A percentile compares a stretch with the other conserved stretches of the same genome.
Conservation (phyloP, 2,797 vertebrate species). For the Garrulus glandarius region DNA sequence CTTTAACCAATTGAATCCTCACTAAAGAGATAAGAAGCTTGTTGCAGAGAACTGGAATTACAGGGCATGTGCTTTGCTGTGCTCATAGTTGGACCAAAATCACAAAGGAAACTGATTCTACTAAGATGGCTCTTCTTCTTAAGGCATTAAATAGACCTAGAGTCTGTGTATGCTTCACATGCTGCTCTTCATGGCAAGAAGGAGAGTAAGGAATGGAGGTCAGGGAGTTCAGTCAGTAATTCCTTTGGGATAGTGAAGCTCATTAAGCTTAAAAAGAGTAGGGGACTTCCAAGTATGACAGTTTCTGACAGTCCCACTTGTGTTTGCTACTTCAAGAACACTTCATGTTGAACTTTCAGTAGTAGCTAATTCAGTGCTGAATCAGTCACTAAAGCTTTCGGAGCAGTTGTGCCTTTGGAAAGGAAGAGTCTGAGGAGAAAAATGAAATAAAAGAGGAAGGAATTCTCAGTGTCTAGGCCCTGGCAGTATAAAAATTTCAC, state of each 20-base stretch:
- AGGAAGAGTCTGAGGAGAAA: neutral
- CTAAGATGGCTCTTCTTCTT: neutral
- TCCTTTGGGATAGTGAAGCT: neutral
- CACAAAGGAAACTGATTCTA: neutral
- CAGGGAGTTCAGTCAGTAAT: neutral
- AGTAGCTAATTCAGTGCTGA: neutral
- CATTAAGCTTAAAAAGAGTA: neutral
- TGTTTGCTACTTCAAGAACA: neutral
- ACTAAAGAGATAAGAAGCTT: neutral
- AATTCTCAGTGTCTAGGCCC: neutral
- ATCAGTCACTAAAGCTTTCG: neutral
- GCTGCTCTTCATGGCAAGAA: neutral
- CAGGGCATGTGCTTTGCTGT: neutral
- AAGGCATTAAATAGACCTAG: neutral
- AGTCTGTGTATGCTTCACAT: neutral
- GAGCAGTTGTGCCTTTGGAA: neutral
- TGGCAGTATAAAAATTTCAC: neutral
- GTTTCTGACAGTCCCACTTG: neutral
- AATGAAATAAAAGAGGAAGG: neutral
- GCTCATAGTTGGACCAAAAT: neutral
- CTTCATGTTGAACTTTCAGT: neutral
- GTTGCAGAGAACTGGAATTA: neutral
- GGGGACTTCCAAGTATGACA: neutral
- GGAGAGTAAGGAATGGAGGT: neutral
- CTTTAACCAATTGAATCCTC: neutral